Conservation (phyloP, 2,888 invertebrate species). For the Chymomyza fuscimana region DNA sequence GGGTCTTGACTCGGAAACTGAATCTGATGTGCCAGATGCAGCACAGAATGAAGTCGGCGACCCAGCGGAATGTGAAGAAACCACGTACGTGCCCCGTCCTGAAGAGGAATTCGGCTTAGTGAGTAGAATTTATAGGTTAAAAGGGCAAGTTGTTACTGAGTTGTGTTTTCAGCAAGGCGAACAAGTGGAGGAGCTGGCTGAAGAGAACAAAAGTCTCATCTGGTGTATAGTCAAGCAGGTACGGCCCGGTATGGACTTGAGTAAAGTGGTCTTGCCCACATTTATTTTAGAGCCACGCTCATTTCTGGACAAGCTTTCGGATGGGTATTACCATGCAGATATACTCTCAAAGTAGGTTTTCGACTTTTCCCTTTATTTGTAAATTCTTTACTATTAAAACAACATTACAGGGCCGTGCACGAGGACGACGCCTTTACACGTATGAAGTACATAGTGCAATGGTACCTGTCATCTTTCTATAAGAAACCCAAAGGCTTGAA, state of each 20-base stretch:
- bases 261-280: conserved; percentile 91
- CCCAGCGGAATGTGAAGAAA: conserved; percentile 79
- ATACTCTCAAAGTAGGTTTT: conserved; percentile 87
- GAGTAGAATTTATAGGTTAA: conserved; percentile 38
- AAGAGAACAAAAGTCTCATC: conserved; percentile 96
- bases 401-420: conserved; percentile 84
- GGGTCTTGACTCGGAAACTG: conserved; percentile 81
- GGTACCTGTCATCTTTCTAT: conserved; percentile 96
- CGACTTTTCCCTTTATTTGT: not conserved
- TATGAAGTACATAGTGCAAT: conserved; percentile 92
- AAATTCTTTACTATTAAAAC: not conserved
- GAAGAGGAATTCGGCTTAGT: conserved; percentile 84
- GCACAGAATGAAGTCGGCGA: conserved; percentile 42
- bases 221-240: conserved; percentile 98
- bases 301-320: conserved; percentile 94
- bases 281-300: conserved; percentile 96
- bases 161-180: conserved; percentile 84
- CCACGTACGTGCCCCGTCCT: conserved; percentile 82
- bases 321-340: conserved; percentile 96
- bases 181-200: conserved; percentile 94
- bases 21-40: conserved; percentile 81
- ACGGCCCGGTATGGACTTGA: conserved; percentile 96
- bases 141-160: conserved; percentile 3
- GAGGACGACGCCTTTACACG: conserved; percentile 94
- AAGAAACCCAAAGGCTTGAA: conserved; percentile 96